Base-by-base conservation (phyloP, 2,888 invertebrate species). In the Tachina fera region DNA sequence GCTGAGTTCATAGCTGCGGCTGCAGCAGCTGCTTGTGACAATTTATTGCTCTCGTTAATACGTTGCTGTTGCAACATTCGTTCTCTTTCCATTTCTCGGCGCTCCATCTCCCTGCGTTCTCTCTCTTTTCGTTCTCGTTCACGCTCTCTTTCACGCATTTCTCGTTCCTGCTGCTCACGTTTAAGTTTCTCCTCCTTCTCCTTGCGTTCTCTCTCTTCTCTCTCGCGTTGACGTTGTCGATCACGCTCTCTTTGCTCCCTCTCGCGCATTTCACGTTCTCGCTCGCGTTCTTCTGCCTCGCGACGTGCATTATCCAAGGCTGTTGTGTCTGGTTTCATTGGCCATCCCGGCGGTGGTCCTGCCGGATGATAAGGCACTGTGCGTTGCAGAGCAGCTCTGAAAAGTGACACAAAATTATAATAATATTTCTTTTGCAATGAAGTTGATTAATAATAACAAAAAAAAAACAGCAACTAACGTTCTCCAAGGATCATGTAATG, bases 241-340 rank as follows among this genome's bases (percentile, higher is more conserved):
- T 93, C 92, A 10, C 93, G 91, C 88, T 93, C 92, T 70, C 92
- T 90, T 87, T 93, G 92, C 88, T 92, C 93, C 49, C 93, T 91
- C 83, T 93, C 93, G 8, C 92, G 91, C 87, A 92, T 90, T 87
- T 93, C 92, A 45, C 93, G 90, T 67, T 93, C 92, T 13, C 92
- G 90, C 88, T 93, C 92, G 13, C 93, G 89, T 81, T 93, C 92
- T 88, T 95, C 95, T 31, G 95, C 93, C 89, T 95, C 95, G 51
- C 95, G 93, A 61, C 95, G 93, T 67, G 95, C 95, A 85, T 94
- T 93, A 70, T 93, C 93, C 67, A 95, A 93, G 1, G 93, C 93
- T 3, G 95, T 95, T 4, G 95, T 95, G 91, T 96, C 96, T 0
- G 95, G 94, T 90, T 96, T 96, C 63, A 96, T 91, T 39, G 94